Evolutionary conservation across 1,140 invertebrate species (phyloP), one percentile per base, ranked within the genome.

Genomic region (Microplitis mediator): DNA sequence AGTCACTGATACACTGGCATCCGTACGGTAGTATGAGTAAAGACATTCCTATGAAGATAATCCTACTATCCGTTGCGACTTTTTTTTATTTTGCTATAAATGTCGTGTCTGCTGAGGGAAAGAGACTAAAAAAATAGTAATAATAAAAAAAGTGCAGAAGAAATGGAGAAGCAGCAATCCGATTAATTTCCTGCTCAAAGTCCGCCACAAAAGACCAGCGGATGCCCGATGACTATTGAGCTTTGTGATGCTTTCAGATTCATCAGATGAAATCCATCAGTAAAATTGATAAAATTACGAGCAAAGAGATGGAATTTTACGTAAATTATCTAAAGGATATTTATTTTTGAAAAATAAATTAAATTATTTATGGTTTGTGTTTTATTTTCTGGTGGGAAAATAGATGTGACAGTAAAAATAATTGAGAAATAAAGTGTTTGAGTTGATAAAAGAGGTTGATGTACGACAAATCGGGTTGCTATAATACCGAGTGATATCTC

Each of bases 131-230:
- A 23, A 63, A 63, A 51, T 52, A 63, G 31, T 51, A 14, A 35
- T 31, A 54, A 39, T 50, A 34, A 31, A 51, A 39, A 73, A 68
- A 54, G 63, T 54, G 39, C 45, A 61, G 63, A 62, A 69, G 64
- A 64, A 70, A 36, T 73, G 56, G 71, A 69, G 69, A 65, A 71
- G 34, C 11, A 64, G 64, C 63, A 73, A 71, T 72, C 71, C 71
- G 68, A 74, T 74, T 66, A 68, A 72, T 72, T 72, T 66, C 51
- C 64, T 58, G 63, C 52, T 72, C 51, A n/a, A 50, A 45, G 35
- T 14, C n/a, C 52, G 32, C 56, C 23, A 72, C 54, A 72, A 72
- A 72, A 72, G 51, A 58, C 52, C 31, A 66, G 34, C 4, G 31
- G 67, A 60, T 64, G 34, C 13, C 35, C 62, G 56, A 23, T 72